Evolutionary conservation across 2,888 invertebrate genomes (phyloP).

Genomic region (Pteria penguin): DNA sequence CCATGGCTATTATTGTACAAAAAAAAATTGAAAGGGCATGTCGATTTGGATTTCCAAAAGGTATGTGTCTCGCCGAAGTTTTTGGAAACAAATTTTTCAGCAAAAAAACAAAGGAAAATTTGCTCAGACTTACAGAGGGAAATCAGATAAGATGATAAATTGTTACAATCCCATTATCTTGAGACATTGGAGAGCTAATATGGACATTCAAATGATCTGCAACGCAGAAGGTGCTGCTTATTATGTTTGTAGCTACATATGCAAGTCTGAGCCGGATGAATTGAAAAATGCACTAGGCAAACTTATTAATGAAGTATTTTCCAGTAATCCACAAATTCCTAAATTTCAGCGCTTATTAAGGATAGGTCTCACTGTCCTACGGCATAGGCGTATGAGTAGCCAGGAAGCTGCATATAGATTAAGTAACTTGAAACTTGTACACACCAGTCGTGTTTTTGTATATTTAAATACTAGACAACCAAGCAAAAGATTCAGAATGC

Average conservation of each 20-base stretch:
- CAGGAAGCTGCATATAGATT: constrained; percentile 26
- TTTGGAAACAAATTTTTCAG: constrained; percentile 8
- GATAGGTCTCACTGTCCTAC: constrained; percentile 14
- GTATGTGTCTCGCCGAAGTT: constrained; percentile 1
- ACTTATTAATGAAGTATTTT: constrained; percentile 10
- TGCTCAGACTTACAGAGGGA: constrained; percentile 25
- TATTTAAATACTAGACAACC: constrained; percentile 15
- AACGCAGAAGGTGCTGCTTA: constrained; percentile 45
- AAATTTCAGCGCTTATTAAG: constrained; percentile 5
- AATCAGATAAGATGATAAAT: constrained; percentile 27
- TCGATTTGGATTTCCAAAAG: constrained; percentile 42
- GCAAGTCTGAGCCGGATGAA: constrained; percentile 46
- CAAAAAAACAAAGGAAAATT: constrained; percentile 24
- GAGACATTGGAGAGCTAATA: constrained; percentile 45
- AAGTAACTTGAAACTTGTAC: constrained; percentile 15
- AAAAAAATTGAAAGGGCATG: constrained; percentile 20
- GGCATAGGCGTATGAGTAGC: constrained; percentile 11
- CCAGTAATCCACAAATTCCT: constrained; percentile 15
- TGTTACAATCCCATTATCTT: constrained; percentile 34
- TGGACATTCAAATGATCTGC: constrained; percentile 37
- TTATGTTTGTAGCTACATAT: constrained; percentile 46
- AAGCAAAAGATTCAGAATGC: constrained; percentile 7
- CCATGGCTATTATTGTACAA: constrained; percentile 34
- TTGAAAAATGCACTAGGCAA: constrained; percentile 30
- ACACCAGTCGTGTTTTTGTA: constrained; percentile 1